A percentile compares a stretch with the other conserved stretches of the same genome.
Conservation (phyloP, 1,140 invertebrate species). For the Manduca sexta region DNA sequence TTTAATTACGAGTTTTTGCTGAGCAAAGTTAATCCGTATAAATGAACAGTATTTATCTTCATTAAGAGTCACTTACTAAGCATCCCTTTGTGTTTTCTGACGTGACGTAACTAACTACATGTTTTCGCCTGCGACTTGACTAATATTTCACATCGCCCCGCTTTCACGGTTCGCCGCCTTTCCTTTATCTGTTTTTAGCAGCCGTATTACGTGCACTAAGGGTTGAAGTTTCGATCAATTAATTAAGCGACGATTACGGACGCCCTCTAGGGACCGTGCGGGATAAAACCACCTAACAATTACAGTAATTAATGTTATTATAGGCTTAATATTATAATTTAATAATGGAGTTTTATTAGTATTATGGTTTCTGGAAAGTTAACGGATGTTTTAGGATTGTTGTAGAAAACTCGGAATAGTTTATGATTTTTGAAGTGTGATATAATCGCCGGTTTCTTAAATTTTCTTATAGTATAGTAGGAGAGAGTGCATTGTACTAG, state of each 20-base stretch:
- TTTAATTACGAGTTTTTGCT: conserved; percentile 29
- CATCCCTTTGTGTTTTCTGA: conserved; percentile 65
- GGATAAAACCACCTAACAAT: conserved; percentile 45
- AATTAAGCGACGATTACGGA: conserved; percentile 64
- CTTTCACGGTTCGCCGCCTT: conserved; percentile 59
- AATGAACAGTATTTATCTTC: conserved; percentile 71
- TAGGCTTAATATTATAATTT: conserved; percentile 43
- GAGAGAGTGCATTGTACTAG: no score
- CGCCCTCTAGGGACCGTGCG: conserved; percentile 32
- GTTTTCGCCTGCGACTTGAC: conserved; percentile 62
- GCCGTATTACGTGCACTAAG: conserved; percentile 61
- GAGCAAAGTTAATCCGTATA: conserved; percentile 49
- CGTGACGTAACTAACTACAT: conserved; percentile 60
- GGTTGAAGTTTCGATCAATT: conserved; percentile 70
- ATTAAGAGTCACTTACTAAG: conserved; percentile 65
- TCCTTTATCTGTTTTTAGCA: conserved; percentile 66
- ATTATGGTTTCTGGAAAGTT: no score
- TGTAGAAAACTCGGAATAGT: no score
- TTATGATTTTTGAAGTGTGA: no score
- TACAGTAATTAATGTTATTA: conserved; percentile 61
- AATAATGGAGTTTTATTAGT: conserved; percentile 39
- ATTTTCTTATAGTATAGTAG: no score
- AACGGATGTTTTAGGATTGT: no score
- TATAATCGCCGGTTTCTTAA: no score
- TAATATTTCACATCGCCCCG: conserved; percentile 67